These are phyloP conservation scores for Paragorgia papillata DNA, from an alignment of 92 coral and sea anemone genomes.

Conservation along the genomic window DNA sequence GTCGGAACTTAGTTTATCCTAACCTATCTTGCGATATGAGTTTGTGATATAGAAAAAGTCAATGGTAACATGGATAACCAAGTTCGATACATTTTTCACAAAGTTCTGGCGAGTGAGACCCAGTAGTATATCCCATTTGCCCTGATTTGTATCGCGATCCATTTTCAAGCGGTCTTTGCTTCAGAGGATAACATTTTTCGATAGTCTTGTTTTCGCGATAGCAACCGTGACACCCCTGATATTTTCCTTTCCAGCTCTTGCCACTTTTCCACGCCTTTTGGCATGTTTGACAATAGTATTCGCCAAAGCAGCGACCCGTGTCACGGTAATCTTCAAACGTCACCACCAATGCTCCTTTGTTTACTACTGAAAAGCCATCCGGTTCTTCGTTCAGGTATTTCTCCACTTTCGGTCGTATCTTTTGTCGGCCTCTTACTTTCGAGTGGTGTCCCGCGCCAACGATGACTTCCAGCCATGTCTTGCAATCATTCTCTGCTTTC, in stretches of 20 bases:
- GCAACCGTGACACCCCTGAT: constrained; percentile 22
- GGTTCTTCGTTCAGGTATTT: neutral
- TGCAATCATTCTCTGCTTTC: constrained; percentile 6
- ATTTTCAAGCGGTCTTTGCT: constrained; percentile 8
- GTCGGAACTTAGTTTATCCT: too few species aligned
- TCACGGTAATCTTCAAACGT: constrained; percentile 48
- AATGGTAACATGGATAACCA: neutral
- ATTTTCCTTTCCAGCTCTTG: constrained; percentile 19
- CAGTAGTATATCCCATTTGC: neutral
- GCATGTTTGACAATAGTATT: constrained; percentile 35
- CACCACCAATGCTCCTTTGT: constrained; percentile 45
- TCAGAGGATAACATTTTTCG: constrained; percentile 12
- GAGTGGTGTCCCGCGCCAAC: constrained; percentile 71
- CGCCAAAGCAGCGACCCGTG: constrained; percentile 35
- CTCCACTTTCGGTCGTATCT: constrained; percentile 55
- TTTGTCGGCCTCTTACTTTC: constrained; percentile 11
- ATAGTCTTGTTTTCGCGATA: neutral
- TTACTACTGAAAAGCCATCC: constrained; percentile 2
- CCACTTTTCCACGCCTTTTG: constrained; percentile 32
- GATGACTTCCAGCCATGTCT: constrained; percentile 67
- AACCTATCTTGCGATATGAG: too few species aligned
- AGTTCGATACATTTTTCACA: constrained; percentile 26
- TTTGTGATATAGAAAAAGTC: too few species aligned
- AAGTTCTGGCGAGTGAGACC: neutral
- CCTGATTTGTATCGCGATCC: neutral